Base-by-base conservation (phyloP, 2,888 invertebrate genomes). In the Temnothorax ravouxi region DNA sequence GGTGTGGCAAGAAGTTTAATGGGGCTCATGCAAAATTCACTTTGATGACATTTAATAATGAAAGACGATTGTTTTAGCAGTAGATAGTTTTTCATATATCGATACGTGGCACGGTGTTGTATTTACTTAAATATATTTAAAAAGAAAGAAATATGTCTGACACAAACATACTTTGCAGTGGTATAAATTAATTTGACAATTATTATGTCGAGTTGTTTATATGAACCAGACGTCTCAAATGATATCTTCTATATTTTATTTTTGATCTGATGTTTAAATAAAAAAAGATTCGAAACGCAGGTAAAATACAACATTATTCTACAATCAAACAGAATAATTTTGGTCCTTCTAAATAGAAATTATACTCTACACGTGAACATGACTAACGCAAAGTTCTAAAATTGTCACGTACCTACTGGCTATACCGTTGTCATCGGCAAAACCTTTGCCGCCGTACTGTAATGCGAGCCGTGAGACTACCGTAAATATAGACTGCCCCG, bases 401-500 rank as follows among this genome's bases (percentile, higher is more conserved):
- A 77, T 52, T 76, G 77, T 67, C 77, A 77, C 77, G 54, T 67
- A 50, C 64, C 47, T 67, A 50, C 64, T 34, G 15, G 25, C 67
- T 66, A 54, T 52, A 41, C 41, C 25, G n/a, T 77, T 54, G 66
- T 54, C 66, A 77, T 77, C 66, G 54, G 71, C 79, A 56, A 79
- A 71, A 71, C 56, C 44, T 77, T 67, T 77, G 52, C 77, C 52
- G 52, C 41, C 18, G 52, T 41, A 25, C n/a, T 47, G 47, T 80
- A 71, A 80, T 21, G 25, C 79, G 38, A 71, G 59, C 71, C 47
- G 5, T 47, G 79, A 79, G 59, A 59, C 56, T 71, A 47, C 56
- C 71, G 56, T 79, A 79, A 71, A 79, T 71, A 71, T 69, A 79
- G 79, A 79, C 79, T 59, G 56, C 21, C 56, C 59, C 71, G 59